phyloP scores from a whole-genome alignment of 2,113 vertebrate genomes.

The Riparia riparia region DNA sequence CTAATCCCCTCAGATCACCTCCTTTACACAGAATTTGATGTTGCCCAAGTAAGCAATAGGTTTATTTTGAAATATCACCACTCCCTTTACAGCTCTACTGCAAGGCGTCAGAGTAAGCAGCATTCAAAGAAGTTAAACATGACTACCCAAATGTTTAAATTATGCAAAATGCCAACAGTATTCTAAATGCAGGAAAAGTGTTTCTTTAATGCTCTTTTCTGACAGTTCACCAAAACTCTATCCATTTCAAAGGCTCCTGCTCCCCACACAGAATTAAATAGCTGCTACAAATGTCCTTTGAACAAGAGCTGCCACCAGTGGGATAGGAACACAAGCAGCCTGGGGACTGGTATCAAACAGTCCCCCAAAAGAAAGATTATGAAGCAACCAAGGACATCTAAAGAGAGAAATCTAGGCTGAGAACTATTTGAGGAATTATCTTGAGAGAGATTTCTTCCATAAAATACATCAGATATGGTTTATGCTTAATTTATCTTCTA shows the following conservation, averaged over 20 bases:
- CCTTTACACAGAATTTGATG: neutral
- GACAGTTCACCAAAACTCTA: slow-evolving; percentile 36
- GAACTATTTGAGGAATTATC: slow-evolving; percentile 44
- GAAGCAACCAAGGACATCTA: slow-evolving; percentile 53
- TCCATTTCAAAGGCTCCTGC: slow-evolving; percentile 60
- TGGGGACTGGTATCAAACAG: slow-evolving; percentile 38
- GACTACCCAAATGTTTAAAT: slow-evolving; percentile 36
- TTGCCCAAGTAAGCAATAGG: neutral
- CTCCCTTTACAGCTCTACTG: neutral
- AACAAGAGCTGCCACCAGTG: slow-evolving; percentile 18
- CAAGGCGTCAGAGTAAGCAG: neutral
- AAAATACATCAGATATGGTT: neutral
- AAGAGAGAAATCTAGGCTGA: slow-evolving; percentile 42
- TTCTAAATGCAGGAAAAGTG: slow-evolving; percentile 40
- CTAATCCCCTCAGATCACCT: neutral
- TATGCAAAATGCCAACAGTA: slow-evolving; percentile 42
- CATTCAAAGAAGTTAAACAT: slow-evolving; percentile 30
- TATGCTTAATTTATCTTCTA: neutral
- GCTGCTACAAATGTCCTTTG: slow-evolving; percentile 57
- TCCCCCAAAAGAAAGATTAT: slow-evolving; percentile 20
- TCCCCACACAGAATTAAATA: slow-evolving; percentile 53
- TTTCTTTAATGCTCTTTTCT: slow-evolving; percentile 39
- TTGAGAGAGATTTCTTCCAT: neutral
- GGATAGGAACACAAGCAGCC: slow-evolving; percentile 52
- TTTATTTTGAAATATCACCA: neutral